Evolutionary conservation across 2,888 invertebrate genomes (phyloP), one percentile per base, ranked within the genome.

Genomic region (Leptarthrus brevirostris): DNA sequence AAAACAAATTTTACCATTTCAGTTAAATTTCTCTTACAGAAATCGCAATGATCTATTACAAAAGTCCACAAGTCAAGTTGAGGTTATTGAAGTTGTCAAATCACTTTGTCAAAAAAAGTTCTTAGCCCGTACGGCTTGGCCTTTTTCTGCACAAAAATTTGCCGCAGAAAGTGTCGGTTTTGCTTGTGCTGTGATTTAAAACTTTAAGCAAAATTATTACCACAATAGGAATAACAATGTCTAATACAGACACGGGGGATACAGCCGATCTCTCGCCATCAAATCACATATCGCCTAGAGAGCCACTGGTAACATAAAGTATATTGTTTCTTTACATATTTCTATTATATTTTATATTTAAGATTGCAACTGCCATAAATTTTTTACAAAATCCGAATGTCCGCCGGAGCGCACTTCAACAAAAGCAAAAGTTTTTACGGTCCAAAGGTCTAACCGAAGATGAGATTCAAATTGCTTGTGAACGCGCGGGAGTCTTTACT

Each of bases 321-420:
- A n/a, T n/a, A n/a, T n/a, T n/a, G n/a, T n/a, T n/a, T n/a, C n/a
- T 54, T 54, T 24, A 18, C 52, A n/a, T 8, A 3, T 34, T 24
- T 74, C 10, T 47, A 10, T 40, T 44, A 34, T n/a, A 49, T 49
- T 61, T 26, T 10, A 10, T 1, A n/a, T 84, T 87, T 22, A 66
- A 95, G 95, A 90, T 95, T 76, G 89, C 90, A 78, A 95, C 95
- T 12, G 95, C 95, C 3, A 89, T 95, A 2, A 93, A 93, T 81
- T 96, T 96, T 86, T 86, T 96, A 69, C 90, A 91, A 83, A 95
- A 95, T 86, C 92, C 92, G n/a, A 93, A 92, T 83, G 94, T 96
- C 1, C 88, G 90, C 69, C 87, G 89, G 78, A 93, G 93, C 79
- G 91, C 94, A 0, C 81, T 92, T 71, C 88, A 90, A 73, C 92